These are phyloP conservation scores for Patella caerulea DNA, from an alignment of 2,888 invertebrate species.

Conservation along the genomic window DNA sequence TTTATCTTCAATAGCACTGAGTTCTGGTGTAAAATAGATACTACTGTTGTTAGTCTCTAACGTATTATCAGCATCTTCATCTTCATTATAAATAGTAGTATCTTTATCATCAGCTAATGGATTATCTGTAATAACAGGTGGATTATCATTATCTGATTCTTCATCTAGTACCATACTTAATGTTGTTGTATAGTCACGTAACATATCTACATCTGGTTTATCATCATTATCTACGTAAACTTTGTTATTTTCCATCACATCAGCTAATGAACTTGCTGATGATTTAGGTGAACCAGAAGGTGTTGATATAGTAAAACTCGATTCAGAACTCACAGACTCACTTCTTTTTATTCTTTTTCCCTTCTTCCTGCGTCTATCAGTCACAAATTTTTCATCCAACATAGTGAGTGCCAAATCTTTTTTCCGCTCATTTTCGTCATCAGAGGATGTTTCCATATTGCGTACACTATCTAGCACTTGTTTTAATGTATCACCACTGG, in stretches of 20 bases:
- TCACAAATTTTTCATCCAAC: constrained; percentile 60
- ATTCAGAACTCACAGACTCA: constrained; percentile 49
- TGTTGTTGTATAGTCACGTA: constrained; percentile 56
- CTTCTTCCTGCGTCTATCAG: constrained; percentile 29
- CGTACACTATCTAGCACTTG: constrained; percentile 23
- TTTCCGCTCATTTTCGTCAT: constrained; percentile 18
- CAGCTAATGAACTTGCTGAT: constrained; percentile 52
- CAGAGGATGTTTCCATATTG: constrained; percentile 21
- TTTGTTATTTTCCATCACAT: constrained; percentile 48
- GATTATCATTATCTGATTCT: constrained; percentile 34
- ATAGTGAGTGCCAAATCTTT: constrained; percentile 17
- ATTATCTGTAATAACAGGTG: not conserved
- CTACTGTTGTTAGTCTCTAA: constrained; percentile 40
- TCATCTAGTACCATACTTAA: constrained; percentile 55
- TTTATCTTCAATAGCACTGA: constrained; percentile 41
- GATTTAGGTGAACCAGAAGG: constrained; percentile 56
- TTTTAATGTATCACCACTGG: constrained; percentile 16
- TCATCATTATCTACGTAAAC: constrained; percentile 43
- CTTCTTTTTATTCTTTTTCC: constrained; percentile 36
- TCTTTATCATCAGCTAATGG: constrained; percentile 45
- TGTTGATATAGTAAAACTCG: constrained; percentile 61
- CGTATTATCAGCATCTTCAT: constrained; percentile 30
- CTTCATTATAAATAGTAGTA: constrained; percentile 32
- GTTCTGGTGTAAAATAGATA: constrained; percentile 55
- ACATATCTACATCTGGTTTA: constrained; percentile 56